Conservation (phyloP, 2,113 vertebrate genomes). For the Percina caprodes region DNA sequence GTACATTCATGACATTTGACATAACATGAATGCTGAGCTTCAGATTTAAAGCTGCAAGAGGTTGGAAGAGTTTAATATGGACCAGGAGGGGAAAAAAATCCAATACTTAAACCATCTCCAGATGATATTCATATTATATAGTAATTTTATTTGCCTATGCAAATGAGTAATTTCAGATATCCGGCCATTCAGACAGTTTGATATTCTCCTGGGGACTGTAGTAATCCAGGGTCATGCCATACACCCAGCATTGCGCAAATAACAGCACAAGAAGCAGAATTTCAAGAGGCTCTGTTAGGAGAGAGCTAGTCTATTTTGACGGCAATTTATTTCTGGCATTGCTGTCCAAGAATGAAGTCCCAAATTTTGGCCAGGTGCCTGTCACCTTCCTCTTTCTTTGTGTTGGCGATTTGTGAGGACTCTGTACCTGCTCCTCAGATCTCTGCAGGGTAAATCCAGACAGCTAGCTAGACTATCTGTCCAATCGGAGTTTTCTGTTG, state of each 20-base stretch:
- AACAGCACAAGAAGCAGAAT: not conserved
- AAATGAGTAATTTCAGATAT: slow-evolving; percentile 6
- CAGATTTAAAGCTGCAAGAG: not conserved
- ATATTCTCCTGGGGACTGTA: not conserved
- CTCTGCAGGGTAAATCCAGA: no score
- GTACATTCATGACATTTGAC: not conserved
- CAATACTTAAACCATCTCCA: not conserved
- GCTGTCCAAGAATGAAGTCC: no score
- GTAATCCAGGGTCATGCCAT: not conserved
- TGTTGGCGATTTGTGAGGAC: no score
- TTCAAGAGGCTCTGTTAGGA: not conserved
- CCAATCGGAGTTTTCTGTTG: no score
- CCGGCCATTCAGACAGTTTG: not conserved
- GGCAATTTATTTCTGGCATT: no score
- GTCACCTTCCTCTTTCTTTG: no score
- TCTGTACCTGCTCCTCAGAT: no score
- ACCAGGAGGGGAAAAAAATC: not conserved
- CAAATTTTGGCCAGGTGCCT: no score
- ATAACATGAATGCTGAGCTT: not conserved
- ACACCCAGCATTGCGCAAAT: not conserved
- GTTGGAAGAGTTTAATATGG: not conserved
- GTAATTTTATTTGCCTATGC: slow-evolving; percentile 9
- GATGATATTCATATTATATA: not conserved
- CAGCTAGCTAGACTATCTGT: no score
- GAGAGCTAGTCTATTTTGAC: no score